Evolutionary conservation across 2,888 invertebrate genomes (phyloP), one percentile per base, ranked within the genome.

Genomic region (Pachliopta kotzebuea): DNA sequence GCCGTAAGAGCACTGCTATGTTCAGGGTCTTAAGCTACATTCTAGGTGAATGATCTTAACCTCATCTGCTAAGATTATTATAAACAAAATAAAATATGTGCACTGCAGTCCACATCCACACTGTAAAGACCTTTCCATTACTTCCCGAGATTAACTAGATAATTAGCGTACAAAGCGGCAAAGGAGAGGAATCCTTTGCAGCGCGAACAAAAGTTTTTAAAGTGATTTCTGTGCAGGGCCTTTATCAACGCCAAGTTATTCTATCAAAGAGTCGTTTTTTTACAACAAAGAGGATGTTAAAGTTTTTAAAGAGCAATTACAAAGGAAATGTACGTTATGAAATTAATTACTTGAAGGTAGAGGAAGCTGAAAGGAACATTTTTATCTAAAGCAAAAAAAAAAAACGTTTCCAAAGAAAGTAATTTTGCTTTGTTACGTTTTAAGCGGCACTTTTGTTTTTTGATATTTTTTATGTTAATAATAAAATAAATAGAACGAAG

Each of bases 211-310:
- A 71, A 69, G 62, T 71, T 49, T 49, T 66, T 50, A 70, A 67
- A 54, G 54, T 45, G 24, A 42, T 63, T 63, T 65, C 45, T 58
- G 63, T 66, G 66, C 62, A 64, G 65, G 66, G 66, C 57, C 67
- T 65, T 67, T 69, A 67, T 60, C 67, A 65, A 67, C 63, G 68
- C 54, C 67, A 70, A 71, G 66, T 72, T 71, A 71, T 71, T 67
- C 69, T 67, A 70, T 68, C 70, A 70, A 68, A 70, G 68, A 68
- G 67, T 68, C 11, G 8, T 31, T 45, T 69, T 60, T 60, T 21
- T 60, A 53, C 60, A 60, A 45, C 60, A 42, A 45, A 45, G 54
- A 20, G 26, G 23, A 60, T 53, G 37, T 31, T 21, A 26, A 31
- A 45, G 4, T 55, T 60, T 60, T 60, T 49, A 54, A 53, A 20